These are phyloP conservation scores for Falco punctatus DNA, from an alignment of 2,113 vertebrate genomes.

Conservation along the genomic window DNA sequence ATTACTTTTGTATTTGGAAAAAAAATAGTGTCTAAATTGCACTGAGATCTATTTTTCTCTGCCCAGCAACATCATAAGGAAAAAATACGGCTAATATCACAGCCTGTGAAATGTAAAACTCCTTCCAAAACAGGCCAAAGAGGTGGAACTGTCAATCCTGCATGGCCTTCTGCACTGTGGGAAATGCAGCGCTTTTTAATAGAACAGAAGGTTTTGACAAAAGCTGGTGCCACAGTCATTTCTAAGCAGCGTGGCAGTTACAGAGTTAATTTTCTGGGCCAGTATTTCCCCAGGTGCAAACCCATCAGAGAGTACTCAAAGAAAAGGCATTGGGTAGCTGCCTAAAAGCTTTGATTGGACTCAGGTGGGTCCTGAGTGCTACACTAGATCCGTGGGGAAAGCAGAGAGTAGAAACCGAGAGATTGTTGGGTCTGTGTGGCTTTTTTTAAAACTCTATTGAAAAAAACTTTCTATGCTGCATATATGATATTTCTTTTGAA, in stretches of 20 bases:
- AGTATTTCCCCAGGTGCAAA: background rate
- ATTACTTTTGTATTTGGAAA: background rate
- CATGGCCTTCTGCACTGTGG: background rate
- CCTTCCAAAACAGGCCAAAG: background rate
- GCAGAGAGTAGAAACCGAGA: background rate
- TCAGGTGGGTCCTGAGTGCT: background rate
- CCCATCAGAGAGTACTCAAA: background rate
- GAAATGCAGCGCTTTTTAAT: background rate
- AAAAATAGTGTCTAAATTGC: background rate
- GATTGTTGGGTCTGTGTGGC: background rate
- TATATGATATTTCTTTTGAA: background rate
- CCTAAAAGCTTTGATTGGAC: background rate
- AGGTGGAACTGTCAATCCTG: background rate
- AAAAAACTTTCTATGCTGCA: background rate
- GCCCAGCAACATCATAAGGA: background rate
- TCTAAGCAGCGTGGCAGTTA: background rate
- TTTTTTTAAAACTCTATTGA: background rate
- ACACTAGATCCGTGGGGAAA: fast-evolving
- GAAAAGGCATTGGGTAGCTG: background rate
- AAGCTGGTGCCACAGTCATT: background rate
- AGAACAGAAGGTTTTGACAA: background rate
- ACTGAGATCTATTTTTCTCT: background rate
- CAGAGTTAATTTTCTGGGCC: background rate
- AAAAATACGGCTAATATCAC: background rate
- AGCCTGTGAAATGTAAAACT: background rate